A percentile compares a stretch with the other conserved stretches of the same genome.
Conservation (phyloP, 2,113 vertebrate genomes). For the Forbesichthys agassizii region DNA sequence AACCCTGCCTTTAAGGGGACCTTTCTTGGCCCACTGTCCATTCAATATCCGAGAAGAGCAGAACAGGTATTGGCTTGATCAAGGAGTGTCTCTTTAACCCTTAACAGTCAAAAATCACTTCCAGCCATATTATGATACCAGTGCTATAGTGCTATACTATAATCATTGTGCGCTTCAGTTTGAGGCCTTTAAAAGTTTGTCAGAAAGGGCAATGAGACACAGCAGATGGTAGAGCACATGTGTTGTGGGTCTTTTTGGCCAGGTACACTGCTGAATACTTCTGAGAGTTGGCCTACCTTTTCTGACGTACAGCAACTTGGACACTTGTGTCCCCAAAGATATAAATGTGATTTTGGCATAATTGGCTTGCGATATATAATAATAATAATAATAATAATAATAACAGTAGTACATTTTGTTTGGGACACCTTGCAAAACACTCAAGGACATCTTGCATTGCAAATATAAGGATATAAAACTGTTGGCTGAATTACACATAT, state of each 20-base stretch:
- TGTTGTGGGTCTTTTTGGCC: conserved; percentile 60
- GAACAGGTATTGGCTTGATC: too few relatives aligned
- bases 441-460: too few relatives aligned
- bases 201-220: conserved; percentile 46
- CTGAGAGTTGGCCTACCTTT: conserved; percentile 66
- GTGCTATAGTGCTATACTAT: too few relatives aligned
- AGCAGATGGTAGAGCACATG: conserved; percentile 71
- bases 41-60: too few relatives aligned
- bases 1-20: too few relatives aligned
- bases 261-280: conserved; percentile 68
- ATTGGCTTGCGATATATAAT: not conserved
- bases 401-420: not conserved
- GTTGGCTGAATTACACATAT: not conserved
- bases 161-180: not conserved
- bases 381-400: not conserved
- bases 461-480: too few relatives aligned
- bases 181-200: conserved; percentile 56
- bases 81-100: too few relatives aligned
- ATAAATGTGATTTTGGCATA: not conserved
- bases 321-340: conserved; percentile 14
- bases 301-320: conserved; percentile 27
- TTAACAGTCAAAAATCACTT: too few relatives aligned
- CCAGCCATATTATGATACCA: too few relatives aligned
- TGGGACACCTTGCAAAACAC: not conserved
- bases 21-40: too few relatives aligned